These are phyloP conservation scores for Anisognathus igniventris DNA, from an alignment of 2,797 vertebrate genomes.

Conservation along the genomic window DNA sequence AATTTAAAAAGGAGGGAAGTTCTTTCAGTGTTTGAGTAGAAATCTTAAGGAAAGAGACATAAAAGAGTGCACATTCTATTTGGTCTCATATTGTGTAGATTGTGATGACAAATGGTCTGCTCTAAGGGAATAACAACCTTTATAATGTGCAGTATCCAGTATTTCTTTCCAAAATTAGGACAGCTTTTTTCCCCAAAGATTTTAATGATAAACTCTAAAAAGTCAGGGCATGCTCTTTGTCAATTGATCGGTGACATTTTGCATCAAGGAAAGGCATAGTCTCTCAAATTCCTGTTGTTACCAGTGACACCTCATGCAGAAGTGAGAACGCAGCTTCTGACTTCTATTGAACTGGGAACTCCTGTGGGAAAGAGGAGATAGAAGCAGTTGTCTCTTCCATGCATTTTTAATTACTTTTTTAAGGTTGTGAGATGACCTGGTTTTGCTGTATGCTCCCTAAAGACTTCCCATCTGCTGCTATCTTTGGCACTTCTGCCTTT, in stretches of 20 bases:
- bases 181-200: background rate
- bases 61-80: background rate
- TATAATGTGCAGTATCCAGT: background rate
- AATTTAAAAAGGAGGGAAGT: background rate
- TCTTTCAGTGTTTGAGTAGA: background rate
- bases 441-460: background rate
- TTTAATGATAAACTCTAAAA: background rate
- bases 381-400: background rate
- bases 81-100: background rate
- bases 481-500: slow-evolving; percentile 1
- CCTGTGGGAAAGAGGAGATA: background rate
- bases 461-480: background rate
- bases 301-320: background rate
- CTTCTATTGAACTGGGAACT: background rate
- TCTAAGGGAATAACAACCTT: background rate
- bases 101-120: background rate
- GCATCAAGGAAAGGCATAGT: background rate
- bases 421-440: background rate
- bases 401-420: background rate
- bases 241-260: background rate
- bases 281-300: background rate
- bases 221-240: background rate
- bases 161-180: background rate
- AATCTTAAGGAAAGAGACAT: background rate
- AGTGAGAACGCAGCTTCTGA: background rate